phyloP scores from a whole-genome alignment of 2,888 invertebrate species.

The Polylopha cassiicola region DNA sequence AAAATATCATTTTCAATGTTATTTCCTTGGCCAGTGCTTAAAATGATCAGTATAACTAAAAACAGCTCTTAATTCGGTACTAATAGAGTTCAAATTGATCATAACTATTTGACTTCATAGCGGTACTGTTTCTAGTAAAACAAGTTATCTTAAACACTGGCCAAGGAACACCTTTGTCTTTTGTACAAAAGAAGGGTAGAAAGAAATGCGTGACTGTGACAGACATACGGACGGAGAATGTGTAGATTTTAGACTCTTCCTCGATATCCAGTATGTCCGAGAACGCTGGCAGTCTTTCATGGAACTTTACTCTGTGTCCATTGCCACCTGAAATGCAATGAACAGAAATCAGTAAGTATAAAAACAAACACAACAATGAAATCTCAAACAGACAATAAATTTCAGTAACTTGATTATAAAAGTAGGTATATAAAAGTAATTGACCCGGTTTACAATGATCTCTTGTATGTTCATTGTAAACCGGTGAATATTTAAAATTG shows the following conservation, averaged over 20 bases:
- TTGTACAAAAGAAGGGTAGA: conserved; percentile 33
- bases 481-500: too few species aligned
- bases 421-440: too few species aligned
- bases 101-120: too few species aligned
- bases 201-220: conserved; percentile 16
- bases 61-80: too few species aligned
- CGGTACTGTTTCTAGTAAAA: conserved; percentile 1
- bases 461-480: too few species aligned
- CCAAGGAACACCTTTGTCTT: conserved; percentile 55
- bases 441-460: too few species aligned
- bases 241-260: neutral
- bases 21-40: conserved; percentile 58
- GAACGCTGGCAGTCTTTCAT: conserved; percentile 36
- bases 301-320: conserved; percentile 68
- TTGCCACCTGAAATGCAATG: conserved; percentile 57
- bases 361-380: too few species aligned
- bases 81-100: neutral
- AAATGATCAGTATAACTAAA: too few species aligned
- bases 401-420: too few species aligned
- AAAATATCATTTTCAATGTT: conserved; percentile 19
- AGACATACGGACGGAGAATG: neutral
- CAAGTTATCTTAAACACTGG: conserved; percentile 49
- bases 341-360: too few species aligned
- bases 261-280: conserved; percentile 11
- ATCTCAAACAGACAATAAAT: too few species aligned